Base-by-base conservation (phyloP, 2,888 invertebrate genomes). In the Coenonympha glycerion region DNA sequence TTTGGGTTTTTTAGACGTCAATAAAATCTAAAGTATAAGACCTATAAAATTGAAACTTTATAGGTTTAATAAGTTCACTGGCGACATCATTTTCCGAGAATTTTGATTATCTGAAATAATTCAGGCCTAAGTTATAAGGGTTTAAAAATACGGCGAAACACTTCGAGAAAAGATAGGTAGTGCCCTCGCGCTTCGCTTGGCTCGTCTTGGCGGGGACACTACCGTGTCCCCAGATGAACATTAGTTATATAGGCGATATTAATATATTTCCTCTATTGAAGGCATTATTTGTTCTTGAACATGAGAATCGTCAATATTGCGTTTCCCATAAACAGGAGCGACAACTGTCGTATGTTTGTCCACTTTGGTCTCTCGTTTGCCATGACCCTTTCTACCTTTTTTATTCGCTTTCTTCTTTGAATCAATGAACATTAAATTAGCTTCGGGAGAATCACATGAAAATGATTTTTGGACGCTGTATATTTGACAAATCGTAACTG, bases 271-370 rank as follows among this genome's bases (percentile, higher is more conserved):
- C 60, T 81, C 80, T 53, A 78, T 64, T 1, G 81, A 81, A 1
- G 74, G 63, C 72, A 76, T 74, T 28, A 71, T 70, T 61, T 69
- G 73, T 53, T 81, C 80, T 4, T 71, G 62, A 37, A 72, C 56
- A 45, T 76, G 69, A 11, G 68, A 66, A 53, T 67, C 66, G 30
- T 80, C 77, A 3, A 68, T 58, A 42, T 78, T 68, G 13, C 73
- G 66, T 60, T 77, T 79, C 41, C 59, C 71, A 58, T 66, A 73
- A 5, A 59, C 52, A 5, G 66, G 57, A 5, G 57, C 49, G 39
- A 52, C 52, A 39, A 54, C 49, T 49, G 53, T 62, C 9, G 63
- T 48, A 54, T 57, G 45, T 3, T 50, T 51, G n/a, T 44, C 37
- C 37, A 44, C 52, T 39, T 36, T 54, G 41, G 52, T 54, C 19